Conservation (phyloP, 2,113 vertebrate genomes). For the Zapus hudsonius region DNA sequence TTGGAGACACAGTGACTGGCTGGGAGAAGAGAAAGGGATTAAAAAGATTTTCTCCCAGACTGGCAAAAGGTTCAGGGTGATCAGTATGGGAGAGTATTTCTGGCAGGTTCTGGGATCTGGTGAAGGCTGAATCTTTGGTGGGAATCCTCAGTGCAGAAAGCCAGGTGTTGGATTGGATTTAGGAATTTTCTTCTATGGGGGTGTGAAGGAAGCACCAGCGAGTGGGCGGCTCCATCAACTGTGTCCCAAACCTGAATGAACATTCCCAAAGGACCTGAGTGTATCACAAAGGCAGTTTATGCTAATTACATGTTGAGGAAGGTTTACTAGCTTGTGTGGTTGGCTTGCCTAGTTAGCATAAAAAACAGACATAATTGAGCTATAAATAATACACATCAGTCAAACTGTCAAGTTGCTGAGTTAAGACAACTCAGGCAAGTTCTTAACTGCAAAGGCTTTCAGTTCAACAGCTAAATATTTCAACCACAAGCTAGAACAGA, state of each 20-base stretch:
- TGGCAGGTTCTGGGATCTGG: constrained; percentile 63
- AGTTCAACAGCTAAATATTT: constrained; percentile 85
- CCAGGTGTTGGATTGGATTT: constrained; percentile 67
- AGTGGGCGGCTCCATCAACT: constrained; percentile 78
- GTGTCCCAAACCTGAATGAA: constrained; percentile 82
- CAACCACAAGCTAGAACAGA: constrained; percentile 81
- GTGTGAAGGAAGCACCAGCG: constrained; percentile 80
- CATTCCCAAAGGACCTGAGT: constrained; percentile 83
- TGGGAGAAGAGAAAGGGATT: neutral
- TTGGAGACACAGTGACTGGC: neutral
- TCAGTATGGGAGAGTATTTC: neutral
- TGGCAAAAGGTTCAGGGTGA: neutral
- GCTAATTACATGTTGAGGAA: constrained; percentile 85
- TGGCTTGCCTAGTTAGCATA: constrained; percentile 89
- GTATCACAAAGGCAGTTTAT: constrained; percentile 84
- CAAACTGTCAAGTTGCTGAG: constrained; percentile 87
- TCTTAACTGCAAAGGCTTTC: constrained; percentile 83
- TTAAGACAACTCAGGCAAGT: constrained; percentile 86
- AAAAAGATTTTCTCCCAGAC: neutral
- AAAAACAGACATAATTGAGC: constrained; percentile 90
- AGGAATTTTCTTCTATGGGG: constrained; percentile 64
- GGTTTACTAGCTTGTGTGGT: constrained; percentile 81
- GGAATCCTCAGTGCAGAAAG: constrained; percentile 57
- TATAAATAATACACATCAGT: constrained; percentile 89
- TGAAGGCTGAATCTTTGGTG: constrained; percentile 66